phyloP scores from a whole-genome alignment of 2,888 invertebrate genomes.

The Alviniconcha strummeri region DNA sequence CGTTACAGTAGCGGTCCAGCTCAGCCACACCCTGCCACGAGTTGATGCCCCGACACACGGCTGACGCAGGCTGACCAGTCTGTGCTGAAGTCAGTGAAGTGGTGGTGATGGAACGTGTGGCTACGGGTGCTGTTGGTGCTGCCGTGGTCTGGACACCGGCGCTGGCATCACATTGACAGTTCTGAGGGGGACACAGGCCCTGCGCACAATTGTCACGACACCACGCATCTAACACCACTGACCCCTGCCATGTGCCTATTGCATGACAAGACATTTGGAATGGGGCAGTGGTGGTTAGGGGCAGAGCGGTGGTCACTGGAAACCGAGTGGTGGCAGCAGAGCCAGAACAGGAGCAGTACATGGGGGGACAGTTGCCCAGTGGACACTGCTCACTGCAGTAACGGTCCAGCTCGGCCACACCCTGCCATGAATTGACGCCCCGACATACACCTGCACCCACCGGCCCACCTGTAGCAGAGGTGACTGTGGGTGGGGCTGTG shows the following conservation, averaged over 20 bases:
- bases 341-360: conserved; percentile 20
- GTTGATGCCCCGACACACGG: not conserved
- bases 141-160: not conserved
- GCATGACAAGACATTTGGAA: not conserved
- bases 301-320: not conserved
- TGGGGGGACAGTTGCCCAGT: conserved; percentile 23
- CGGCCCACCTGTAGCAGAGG: not conserved
- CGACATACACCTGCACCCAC: not conserved
- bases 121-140: not conserved
- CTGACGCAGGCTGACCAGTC: not conserved
- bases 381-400: conserved; percentile 33
- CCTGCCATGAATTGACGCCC: not conserved
- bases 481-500: not conserved
- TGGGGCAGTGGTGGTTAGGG: not conserved
- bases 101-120: not conserved
- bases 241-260: not conserved
- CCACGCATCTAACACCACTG: not conserved
- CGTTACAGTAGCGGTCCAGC: conserved; percentile 17
- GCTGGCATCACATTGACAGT: not conserved
- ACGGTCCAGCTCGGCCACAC: conserved; percentile 17
- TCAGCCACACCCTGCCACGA: conserved; percentile 12
- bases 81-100: not conserved
- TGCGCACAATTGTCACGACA: not conserved
- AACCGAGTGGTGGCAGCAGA: not conserved
- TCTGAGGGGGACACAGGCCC: conserved; percentile 4